Percentiles rank a stretch among this genome's conserved stretches.
Conservation (phyloP, 2,888 invertebrate genomes). For the Trichopoda pennipes region DNA sequence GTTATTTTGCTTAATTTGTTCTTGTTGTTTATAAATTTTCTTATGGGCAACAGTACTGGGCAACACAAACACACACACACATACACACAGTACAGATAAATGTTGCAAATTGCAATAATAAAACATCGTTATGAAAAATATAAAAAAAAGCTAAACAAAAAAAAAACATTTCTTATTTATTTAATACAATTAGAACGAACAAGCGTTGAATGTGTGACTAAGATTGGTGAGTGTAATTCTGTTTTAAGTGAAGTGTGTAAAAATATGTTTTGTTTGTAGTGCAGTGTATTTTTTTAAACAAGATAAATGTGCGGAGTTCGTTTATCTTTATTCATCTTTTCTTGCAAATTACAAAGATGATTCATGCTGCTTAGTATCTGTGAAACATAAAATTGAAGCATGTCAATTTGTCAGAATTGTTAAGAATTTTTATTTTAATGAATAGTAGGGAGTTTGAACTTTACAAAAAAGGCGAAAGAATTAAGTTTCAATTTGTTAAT, state of each 20-base stretch:
- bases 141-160: not conserved
- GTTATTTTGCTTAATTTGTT: conserved; percentile 51
- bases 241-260: not conserved
- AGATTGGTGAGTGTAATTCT: not conserved
- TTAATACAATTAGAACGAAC: conserved; percentile 63
- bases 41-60: conserved; percentile 30
- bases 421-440: not conserved
- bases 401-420: conserved; percentile 33
- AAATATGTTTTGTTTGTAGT: not conserved
- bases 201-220: conserved; percentile 2
- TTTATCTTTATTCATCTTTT: conserved; percentile 53
- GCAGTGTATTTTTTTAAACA: conserved; percentile 14
- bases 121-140: conserved; percentile 2
- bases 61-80: conserved; percentile 24
- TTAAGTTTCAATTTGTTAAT: too few relatives aligned
- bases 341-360: conserved; percentile 39
- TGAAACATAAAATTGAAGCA: conserved; percentile 43
- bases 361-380: conserved; percentile 32
- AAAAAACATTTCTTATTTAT: conserved; percentile 50
- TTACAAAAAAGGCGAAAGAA: too few relatives aligned
- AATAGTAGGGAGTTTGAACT: not conserved
- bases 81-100: conserved; percentile 9
- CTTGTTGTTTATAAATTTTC: conserved; percentile 11
- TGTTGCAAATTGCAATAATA: conserved; percentile 46
- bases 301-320: conserved; percentile 41